phyloP scores from a whole-genome alignment of 1,140 invertebrate genomes.

The Solen grandis region DNA sequence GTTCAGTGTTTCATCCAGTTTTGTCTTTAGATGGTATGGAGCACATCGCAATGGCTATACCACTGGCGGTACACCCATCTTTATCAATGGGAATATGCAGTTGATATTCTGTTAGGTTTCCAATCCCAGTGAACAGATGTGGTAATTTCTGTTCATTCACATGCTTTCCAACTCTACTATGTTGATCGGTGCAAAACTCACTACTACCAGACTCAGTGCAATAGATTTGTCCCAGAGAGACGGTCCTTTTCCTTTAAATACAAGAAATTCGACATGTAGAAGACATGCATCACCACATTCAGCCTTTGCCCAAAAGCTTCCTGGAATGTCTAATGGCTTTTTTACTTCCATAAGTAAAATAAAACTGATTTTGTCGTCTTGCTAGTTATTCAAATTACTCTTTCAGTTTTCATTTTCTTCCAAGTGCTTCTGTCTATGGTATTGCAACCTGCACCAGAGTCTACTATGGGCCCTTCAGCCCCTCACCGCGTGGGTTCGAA shows the following conservation, averaged over 20 bases:
- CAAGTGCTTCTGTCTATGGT: conserved; percentile 4
- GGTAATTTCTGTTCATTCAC: neutral
- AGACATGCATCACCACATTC: no score
- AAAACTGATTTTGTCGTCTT: neutral
- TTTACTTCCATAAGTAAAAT: neutral
- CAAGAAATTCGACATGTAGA: neutral
- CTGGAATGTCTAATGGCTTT: neutral
- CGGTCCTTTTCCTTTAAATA: conserved; percentile 7
- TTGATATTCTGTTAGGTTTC: neutral
- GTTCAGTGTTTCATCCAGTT: neutral
- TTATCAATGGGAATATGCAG: conserved; percentile 8
- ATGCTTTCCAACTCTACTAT: neutral
- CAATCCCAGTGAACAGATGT: neutral
- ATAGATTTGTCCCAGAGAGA: neutral
- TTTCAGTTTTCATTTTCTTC: neutral
- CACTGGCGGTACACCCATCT: neutral
- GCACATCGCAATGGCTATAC: neutral
- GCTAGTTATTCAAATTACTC: no score
- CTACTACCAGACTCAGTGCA: neutral
- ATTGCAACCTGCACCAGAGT: neutral
- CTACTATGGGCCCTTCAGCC: no score
- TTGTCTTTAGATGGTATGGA: neutral
- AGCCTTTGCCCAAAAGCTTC: neutral
- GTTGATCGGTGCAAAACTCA: neutral
- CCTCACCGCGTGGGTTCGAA: no score